Conservation (phyloP, 1,140 invertebrate genomes). For the Hetaerina americana region DNA sequence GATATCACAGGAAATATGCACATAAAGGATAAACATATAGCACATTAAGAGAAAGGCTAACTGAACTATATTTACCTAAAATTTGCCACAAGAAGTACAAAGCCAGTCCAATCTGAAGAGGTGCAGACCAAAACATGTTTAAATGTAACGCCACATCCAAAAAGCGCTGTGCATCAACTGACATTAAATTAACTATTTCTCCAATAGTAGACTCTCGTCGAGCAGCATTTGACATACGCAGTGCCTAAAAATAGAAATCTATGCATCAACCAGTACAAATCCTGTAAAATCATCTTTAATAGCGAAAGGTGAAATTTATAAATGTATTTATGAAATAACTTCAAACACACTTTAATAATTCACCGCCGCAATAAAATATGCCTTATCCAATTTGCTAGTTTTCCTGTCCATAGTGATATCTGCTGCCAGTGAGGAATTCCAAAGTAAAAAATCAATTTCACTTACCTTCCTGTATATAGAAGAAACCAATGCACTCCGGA, state of each 20-base stretch:
- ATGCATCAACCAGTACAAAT: too few species aligned
- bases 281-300: too few species aligned
- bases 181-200: slow-evolving; percentile 42
- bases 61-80: slow-evolving; percentile 30
- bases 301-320: too few species aligned
- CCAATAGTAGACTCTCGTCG: slow-evolving; percentile 31
- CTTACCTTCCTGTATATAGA: slow-evolving; percentile 81
- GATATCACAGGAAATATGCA: too few species aligned
- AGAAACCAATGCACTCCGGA: slow-evolving; percentile 82
- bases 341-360: too few species aligned
- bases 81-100: slow-evolving; percentile 41
- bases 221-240: slow-evolving; percentile 10
- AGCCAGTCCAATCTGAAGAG: slow-evolving; percentile 40
- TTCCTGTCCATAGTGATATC: too few species aligned
- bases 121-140: slow-evolving; percentile 49
- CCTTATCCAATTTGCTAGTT: too few species aligned
- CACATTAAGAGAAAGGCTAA: too few species aligned
- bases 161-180: slow-evolving; percentile 36
- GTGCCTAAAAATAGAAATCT: slow-evolving; percentile 8
- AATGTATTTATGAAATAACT: too few species aligned
- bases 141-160: slow-evolving; percentile 36
- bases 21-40: background rate
- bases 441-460: too few species aligned
- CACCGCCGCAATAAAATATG: too few species aligned
- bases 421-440: too few species aligned